Conservation (phyloP, 2,888 invertebrate genomes). For the Drosophila rellima region DNA sequence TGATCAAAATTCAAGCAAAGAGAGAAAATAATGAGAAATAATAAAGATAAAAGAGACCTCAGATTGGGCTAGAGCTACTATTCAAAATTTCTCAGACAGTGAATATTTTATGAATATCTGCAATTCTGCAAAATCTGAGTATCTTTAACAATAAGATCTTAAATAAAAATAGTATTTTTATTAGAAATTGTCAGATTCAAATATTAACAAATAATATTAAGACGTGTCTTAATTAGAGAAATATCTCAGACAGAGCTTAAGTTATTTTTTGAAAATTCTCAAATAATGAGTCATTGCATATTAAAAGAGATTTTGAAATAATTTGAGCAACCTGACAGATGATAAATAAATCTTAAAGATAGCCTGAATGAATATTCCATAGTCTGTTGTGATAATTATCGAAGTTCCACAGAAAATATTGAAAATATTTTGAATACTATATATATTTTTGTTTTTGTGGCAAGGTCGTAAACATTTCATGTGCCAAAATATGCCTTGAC, state of each 20-base stretch:
- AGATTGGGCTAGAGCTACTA: not conserved
- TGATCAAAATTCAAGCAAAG: not conserved
- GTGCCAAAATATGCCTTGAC: slow-evolving; percentile 63
- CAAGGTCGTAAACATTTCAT: slow-evolving; percentile 61
- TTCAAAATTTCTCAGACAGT: not conserved
- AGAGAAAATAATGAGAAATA: not conserved
- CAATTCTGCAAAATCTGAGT: too few relatives aligned
- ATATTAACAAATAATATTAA: not conserved
- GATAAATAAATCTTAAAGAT: slow-evolving; percentile 4
- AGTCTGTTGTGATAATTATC: slow-evolving; percentile 1
- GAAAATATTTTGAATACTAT: slow-evolving; percentile 16
- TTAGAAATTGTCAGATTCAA: not conserved
- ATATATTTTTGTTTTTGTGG: slow-evolving; percentile 15
- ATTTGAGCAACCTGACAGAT: not conserved
- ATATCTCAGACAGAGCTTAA: not conserved
- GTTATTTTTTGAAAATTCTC: not conserved
- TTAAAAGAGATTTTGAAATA: not conserved
- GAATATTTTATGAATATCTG: not conserved
- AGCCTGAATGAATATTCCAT: not conserved
- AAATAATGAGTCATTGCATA: not conserved
- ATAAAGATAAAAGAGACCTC: not conserved
- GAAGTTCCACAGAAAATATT: slow-evolving; percentile 20
- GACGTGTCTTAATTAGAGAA: not conserved
- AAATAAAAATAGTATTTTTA: not conserved
- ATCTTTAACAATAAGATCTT: not conserved